Evolutionary conservation across 2,113 vertebrate genomes (phyloP).

Genomic region (Tinamus guttatus): DNA sequence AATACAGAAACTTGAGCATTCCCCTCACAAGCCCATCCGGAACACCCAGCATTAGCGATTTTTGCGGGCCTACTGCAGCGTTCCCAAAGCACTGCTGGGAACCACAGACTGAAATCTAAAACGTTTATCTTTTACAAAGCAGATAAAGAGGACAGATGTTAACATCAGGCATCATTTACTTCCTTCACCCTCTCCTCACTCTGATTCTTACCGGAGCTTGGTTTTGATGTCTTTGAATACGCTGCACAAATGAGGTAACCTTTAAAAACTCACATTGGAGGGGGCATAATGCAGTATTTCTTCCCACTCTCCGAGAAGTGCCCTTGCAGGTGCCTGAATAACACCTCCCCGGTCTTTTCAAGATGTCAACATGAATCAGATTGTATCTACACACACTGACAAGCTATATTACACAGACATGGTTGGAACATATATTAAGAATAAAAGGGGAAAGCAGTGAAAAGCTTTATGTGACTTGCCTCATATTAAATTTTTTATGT

Average conservation of each 20-base stretch:
- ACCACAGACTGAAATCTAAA: constrained; percentile 84
- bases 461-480: too few relatives aligned
- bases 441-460: not conserved
- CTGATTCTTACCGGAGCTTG: not conserved
- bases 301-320: not conserved
- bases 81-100: constrained; percentile 82
- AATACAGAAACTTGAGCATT: too few relatives aligned
- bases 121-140: constrained; percentile 81
- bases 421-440: not conserved
- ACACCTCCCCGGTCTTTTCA: not conserved
- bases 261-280: not conserved
- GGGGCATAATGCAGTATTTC: not conserved
- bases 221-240: not conserved
- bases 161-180: constrained; percentile 67
- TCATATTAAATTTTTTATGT: not conserved
- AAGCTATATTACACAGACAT: not conserved
- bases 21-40: too few relatives aligned
- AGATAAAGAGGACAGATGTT: constrained; percentile 73
- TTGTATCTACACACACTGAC: not conserved
- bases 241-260: not conserved
- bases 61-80: constrained; percentile 83
- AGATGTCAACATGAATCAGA: constrained; percentile 11
- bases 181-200: constrained; percentile 74
- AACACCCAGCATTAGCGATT: constrained; percentile 82
- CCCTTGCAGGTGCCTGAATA: constrained; percentile 24